These are phyloP conservation scores for Porites divaricata DNA, from an alignment of 92 coral and sea anemone species.

Conservation along the genomic window DNA sequence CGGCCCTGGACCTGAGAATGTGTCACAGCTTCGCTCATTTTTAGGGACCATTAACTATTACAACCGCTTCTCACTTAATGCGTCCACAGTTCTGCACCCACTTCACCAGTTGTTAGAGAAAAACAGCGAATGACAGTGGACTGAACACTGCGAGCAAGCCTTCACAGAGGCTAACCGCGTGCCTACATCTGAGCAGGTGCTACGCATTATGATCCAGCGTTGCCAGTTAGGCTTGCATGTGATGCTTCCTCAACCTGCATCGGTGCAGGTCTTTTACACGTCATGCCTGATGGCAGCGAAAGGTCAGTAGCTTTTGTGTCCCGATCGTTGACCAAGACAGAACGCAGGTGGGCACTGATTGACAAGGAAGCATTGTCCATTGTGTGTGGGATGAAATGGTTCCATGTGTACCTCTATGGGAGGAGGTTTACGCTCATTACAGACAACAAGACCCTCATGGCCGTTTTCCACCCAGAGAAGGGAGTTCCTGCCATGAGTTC, in stretches of 20 bases:
- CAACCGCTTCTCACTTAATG: too few relatives aligned
- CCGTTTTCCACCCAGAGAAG: constrained; percentile 60
- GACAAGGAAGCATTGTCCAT: constrained; percentile 24
- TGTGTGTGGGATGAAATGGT: constrained; percentile 56
- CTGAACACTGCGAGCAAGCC: constrained; percentile 1
- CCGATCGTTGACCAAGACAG: constrained; percentile 51
- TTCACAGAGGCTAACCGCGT: constrained; percentile 10
- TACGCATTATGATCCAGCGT: constrained; percentile 53
- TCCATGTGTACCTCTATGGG: not conserved
- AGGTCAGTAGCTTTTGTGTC: constrained; percentile 37
- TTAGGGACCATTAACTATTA: too few relatives aligned
- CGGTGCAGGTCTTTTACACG: not conserved
- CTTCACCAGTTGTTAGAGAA: constrained; percentile 58
- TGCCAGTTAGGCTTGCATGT: too few relatives aligned
- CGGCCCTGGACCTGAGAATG: constrained; percentile 30
- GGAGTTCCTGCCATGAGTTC: constrained; percentile 70
- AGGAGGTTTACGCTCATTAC: too few relatives aligned
- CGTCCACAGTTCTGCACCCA: too few relatives aligned
- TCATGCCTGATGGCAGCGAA: constrained; percentile 64
- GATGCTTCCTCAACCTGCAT: too few relatives aligned
- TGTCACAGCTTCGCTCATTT: constrained; percentile 46
- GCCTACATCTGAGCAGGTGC: constrained; percentile 49
- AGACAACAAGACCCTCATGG: not conserved
- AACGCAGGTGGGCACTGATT: too few relatives aligned
- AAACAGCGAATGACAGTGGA: constrained; percentile 45